Percentiles rank a stretch among this genome's conserved stretches.
phyloP scores from a whole-genome alignment of 2,797 vertebrate species.

The Amblyopsis hoosieri region DNA sequence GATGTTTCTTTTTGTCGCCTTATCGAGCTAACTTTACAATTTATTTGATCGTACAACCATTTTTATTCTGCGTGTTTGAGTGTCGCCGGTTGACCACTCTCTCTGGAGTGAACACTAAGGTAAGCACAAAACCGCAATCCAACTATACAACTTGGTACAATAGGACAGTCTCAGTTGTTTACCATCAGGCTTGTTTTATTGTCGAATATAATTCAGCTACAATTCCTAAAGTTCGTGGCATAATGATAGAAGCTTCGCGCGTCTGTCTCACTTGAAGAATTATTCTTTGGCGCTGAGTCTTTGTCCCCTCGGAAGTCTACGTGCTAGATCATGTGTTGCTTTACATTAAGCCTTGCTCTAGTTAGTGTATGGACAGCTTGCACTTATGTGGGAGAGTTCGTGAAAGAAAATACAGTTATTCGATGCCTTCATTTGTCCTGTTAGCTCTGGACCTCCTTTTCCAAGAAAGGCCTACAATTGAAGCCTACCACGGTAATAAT shows the following conservation, averaged over 20 bases:
- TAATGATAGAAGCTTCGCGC: conserved; percentile 7
- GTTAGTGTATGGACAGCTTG: neutral
- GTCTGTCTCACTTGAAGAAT: conserved; percentile 50
- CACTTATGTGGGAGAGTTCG: neutral
- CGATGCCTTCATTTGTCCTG: neutral
- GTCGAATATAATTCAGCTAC: neutral
- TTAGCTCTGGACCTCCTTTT: conserved; percentile 43
- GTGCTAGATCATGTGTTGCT: neutral
- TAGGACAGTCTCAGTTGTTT: conserved; percentile 29
- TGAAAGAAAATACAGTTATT: neutral
- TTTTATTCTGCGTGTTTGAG: conserved; percentile 22
- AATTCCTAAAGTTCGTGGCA: conserved; percentile 50
- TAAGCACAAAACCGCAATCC: conserved; percentile 55
- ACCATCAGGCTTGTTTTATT: neutral
- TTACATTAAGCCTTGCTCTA: neutral
- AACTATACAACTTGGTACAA: conserved; percentile 59
- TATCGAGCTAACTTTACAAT: conserved; percentile 14
- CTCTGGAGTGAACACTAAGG: conserved; percentile 77
- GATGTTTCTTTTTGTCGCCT: conserved; percentile 6
- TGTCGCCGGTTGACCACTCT: conserved; percentile 53
- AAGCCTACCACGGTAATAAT: conserved; percentile 16
- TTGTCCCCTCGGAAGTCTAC: conserved; percentile 59
- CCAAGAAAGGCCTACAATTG: conserved; percentile 3
- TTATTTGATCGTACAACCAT: conserved; percentile 14
- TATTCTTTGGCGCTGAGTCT: conserved; percentile 54